phyloP scores from a whole-genome alignment of 2,797 vertebrate genomes.

The Aphelocoma californica region DNA sequence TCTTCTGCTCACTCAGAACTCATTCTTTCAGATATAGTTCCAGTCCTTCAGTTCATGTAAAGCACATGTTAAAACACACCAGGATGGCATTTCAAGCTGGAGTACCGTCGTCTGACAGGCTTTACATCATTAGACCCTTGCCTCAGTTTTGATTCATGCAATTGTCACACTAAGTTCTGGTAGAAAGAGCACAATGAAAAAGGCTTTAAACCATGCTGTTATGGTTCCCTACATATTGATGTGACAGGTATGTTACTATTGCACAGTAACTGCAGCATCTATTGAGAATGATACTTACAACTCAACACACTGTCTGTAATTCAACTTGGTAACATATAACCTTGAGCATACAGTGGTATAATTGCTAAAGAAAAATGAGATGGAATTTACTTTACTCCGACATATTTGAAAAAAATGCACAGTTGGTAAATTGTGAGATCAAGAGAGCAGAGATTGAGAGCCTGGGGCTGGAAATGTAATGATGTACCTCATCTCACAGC shows the following conservation, averaged over 20 bases:
- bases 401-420: not conserved
- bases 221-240: not conserved
- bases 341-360: not conserved
- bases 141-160: not conserved
- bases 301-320: not conserved
- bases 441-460: not conserved
- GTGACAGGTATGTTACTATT: not conserved
- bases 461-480: not conserved
- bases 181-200: not conserved
- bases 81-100: not conserved
- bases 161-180: not conserved
- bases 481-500: rapidly evolving
- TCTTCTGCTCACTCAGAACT: not conserved
- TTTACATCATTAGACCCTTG: not conserved
- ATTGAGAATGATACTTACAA: not conserved
- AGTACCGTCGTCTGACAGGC: not conserved
- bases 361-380: not conserved
- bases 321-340: not conserved
- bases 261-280: not conserved
- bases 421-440: not conserved
- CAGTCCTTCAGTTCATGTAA: not conserved
- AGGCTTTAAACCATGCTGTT: not conserved
- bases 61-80: not conserved
- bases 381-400: not conserved
- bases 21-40: not conserved